Conservation (phyloP, 1,140 invertebrate species). For the Diuraphis noxia region DNA sequence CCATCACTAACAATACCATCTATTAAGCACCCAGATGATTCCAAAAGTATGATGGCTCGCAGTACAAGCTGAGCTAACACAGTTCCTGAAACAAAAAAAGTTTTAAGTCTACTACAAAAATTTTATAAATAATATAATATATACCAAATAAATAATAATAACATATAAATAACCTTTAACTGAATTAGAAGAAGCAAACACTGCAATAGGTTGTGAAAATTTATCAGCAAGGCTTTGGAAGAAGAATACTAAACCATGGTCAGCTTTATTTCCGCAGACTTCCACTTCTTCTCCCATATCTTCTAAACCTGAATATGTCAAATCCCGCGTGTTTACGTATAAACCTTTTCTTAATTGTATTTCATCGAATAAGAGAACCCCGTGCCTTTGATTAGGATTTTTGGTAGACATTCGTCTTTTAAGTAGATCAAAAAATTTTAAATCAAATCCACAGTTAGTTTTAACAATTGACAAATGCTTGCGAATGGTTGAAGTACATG, state of each 20-base stretch:
- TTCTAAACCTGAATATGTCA: neutral
- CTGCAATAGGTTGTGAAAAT: neutral
- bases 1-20: too few species aligned
- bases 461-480: neutral
- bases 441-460: neutral
- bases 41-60: too few species aligned
- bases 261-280: neutral
- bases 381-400: neutral
- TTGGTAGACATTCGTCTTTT: neutral
- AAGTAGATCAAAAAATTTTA: neutral
- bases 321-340: neutral
- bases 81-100: too few species aligned
- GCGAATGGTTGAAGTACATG: neutral
- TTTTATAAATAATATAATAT: too few species aligned
- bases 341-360: neutral
- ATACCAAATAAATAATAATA: too few species aligned
- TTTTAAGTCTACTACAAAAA: too few species aligned
- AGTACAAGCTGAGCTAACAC: neutral
- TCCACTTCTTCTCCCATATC: neutral
- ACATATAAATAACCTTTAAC: neutral
- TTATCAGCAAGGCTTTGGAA: neutral
- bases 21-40: too few species aligned
- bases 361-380: neutral
- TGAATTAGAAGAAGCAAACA: neutral
- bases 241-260: neutral